Evolutionary conservation across 1,140 invertebrate genomes (phyloP).

Genomic region (Holcopasites calliopsidis): DNA sequence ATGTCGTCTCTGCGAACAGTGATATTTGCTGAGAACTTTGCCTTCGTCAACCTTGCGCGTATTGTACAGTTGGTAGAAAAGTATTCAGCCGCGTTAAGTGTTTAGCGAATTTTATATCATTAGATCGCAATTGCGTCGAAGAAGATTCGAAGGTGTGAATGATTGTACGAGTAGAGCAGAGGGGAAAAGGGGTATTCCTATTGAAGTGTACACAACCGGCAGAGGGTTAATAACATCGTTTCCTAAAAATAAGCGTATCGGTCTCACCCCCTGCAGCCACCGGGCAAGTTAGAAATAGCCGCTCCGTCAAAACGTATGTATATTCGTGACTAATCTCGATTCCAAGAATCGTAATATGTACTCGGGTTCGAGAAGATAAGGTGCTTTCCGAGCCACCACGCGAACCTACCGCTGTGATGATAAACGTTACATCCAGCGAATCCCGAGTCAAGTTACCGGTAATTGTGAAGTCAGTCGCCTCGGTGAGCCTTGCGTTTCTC

Average conservation of each 20-base stretch:
- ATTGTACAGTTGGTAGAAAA: too few relatives aligned
- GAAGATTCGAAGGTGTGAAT: neutral
- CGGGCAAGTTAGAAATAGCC: slow-evolving; percentile 60
- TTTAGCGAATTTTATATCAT: too few relatives aligned
- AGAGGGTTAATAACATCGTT: slow-evolving; percentile 71
- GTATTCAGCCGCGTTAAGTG: too few relatives aligned
- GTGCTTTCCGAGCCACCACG: neutral
- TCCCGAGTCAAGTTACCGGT: neutral
- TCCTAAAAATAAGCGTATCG: slow-evolving; percentile 71
- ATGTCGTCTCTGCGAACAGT: slow-evolving; percentile 57
- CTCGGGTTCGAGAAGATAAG: neutral
- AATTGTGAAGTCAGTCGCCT: neutral
- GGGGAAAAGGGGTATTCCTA: neutral
- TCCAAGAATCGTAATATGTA: slow-evolving; percentile 17
- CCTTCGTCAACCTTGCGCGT: neutral
- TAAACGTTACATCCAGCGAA: neutral
- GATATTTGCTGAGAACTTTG: neutral
- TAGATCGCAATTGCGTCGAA: too few relatives aligned
- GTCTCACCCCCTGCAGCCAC: slow-evolving; percentile 54
- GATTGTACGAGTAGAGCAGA: neutral
- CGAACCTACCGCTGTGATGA: slow-evolving; percentile 5
- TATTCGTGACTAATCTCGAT: slow-evolving; percentile 49
- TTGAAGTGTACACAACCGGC: slow-evolving; percentile 15
- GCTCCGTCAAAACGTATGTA: slow-evolving; percentile 53
- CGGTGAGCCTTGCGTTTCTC: neutral